phyloP scores from a whole-genome alignment of 2,888 invertebrate species.

The Oxytorus armatus region DNA sequence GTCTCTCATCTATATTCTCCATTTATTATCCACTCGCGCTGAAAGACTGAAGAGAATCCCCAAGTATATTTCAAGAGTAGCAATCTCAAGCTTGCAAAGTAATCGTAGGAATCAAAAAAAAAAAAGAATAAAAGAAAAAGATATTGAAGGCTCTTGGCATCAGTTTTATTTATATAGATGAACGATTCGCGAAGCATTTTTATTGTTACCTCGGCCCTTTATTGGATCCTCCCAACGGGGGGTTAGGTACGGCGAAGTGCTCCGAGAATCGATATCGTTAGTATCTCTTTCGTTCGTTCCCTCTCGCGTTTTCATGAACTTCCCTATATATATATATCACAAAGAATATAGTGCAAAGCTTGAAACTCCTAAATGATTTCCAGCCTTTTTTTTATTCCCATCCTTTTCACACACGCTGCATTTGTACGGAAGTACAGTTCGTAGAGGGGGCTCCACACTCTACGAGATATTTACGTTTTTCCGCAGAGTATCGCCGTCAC shows the following conservation, averaged over 20 bases:
- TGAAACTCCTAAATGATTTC: not conserved
- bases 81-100: conserved; percentile 41
- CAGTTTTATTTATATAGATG: conserved; percentile 29
- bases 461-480: conserved; percentile 2
- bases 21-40: conserved; percentile 37
- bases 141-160: conserved; percentile 3
- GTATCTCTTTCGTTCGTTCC: not conserved
- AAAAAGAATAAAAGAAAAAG: not conserved
- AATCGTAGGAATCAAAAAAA: conserved; percentile 16
- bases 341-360: too few relatives aligned
- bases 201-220: conserved; percentile 21
- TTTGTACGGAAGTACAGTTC: not conserved
- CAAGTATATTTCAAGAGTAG: conserved; percentile 46
- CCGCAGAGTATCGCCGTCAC: not conserved
- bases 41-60: conserved; percentile 42
- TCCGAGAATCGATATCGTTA: conserved; percentile 18
- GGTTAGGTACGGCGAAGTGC: not conserved
- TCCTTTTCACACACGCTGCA: not conserved
- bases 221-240: conserved; percentile 1
- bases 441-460: not conserved
- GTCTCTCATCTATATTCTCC: conserved; percentile 7
- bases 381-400: not conserved
- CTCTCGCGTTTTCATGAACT: conserved; percentile 2
- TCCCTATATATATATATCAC: too few relatives aligned
- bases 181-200: conserved; percentile 21